phyloP scores from a whole-genome alignment of 2,888 invertebrate genomes.

The Rugalucina vietnamica region DNA sequence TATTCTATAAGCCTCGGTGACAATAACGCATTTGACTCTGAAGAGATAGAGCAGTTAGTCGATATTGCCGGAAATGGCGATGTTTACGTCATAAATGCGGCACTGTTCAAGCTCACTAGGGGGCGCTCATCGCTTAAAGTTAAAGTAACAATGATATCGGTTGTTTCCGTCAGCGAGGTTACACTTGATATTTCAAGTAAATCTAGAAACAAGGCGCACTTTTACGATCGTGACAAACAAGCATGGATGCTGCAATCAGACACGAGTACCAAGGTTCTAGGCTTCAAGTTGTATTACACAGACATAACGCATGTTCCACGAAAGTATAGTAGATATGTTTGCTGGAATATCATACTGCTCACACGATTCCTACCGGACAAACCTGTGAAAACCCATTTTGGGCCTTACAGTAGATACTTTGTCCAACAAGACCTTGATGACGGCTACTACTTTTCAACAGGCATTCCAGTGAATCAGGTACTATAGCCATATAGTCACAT shows the following conservation, averaged over 20 bases:
- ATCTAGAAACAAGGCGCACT: slow-evolving; percentile 84
- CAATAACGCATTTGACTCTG: slow-evolving; percentile 77
- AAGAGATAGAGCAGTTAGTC: slow-evolving; percentile 77
- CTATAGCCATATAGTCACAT: background rate
- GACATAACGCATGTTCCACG: slow-evolving; percentile 88
- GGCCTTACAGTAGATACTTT: slow-evolving; percentile 92
- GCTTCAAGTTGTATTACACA: slow-evolving; percentile 88
- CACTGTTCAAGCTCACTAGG: slow-evolving; percentile 72
- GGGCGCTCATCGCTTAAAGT: slow-evolving; percentile 86
- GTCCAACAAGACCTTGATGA: slow-evolving; percentile 92
- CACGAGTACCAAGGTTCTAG: slow-evolving; percentile 90
- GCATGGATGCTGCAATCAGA: slow-evolving; percentile 90
- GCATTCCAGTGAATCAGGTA: slow-evolving; percentile 90
- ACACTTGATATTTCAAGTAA: slow-evolving; percentile 77
- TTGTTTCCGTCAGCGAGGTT: slow-evolving; percentile 89
- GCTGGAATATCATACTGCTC: slow-evolving; percentile 80
- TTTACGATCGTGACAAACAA: slow-evolving; percentile 92
- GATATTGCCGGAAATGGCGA: slow-evolving; percentile 79
- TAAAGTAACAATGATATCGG: slow-evolving; percentile 90
- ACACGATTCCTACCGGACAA: slow-evolving; percentile 85
- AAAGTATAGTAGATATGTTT: slow-evolving; percentile 88
- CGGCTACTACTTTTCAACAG: slow-evolving; percentile 92
- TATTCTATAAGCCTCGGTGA: slow-evolving; percentile 87
- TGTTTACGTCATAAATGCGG: slow-evolving; percentile 75
- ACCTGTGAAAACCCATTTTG: slow-evolving; percentile 88